These are phyloP conservation scores for Hippocampus comes DNA, from an alignment of 2,113 vertebrate genomes.

Conservation along the genomic window DNA sequence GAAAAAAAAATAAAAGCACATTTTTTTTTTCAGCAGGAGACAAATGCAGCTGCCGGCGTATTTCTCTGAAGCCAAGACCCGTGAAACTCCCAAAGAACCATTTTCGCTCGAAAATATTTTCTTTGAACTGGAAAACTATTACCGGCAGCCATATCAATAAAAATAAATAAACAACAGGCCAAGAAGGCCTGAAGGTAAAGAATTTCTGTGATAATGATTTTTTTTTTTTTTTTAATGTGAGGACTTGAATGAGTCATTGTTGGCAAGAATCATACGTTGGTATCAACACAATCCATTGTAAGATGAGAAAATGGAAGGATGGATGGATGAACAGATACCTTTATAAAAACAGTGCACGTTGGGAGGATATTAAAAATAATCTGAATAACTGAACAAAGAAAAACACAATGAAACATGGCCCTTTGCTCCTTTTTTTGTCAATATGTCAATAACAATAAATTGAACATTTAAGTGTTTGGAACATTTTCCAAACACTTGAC, in stretches of 20 bases:
- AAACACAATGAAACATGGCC: too few relatives aligned
- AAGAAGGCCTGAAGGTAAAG: background rate
- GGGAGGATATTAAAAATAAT: too few relatives aligned
- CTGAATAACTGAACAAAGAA: too few relatives aligned
- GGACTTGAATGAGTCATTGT: background rate
- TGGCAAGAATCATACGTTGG: too few relatives aligned
- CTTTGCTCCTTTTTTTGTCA: too few relatives aligned
- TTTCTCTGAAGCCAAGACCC: slow-evolving; percentile 48
- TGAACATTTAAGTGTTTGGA: too few relatives aligned
- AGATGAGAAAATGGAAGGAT: too few relatives aligned
- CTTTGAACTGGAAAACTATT: slow-evolving; percentile 14
- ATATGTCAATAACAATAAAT: too few relatives aligned
- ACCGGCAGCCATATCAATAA: slow-evolving; percentile 36
- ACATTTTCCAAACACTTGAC: too few relatives aligned
- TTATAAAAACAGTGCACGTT: too few relatives aligned
- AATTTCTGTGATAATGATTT: background rate
- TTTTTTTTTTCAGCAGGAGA: slow-evolving; percentile 47
- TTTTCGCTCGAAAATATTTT: slow-evolving; percentile 23
- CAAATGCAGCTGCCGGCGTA: slow-evolving; percentile 45
- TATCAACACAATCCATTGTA: background rate
- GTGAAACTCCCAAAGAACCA: slow-evolving; percentile 33
- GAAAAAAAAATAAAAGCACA: slow-evolving; percentile 20
- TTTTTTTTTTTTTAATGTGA: background rate
- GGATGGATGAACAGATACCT: too few relatives aligned
- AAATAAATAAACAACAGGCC: slow-evolving; percentile 29